phyloP scores from a whole-genome alignment of 1,140 invertebrate genomes.

The Camponotus vicinus region DNA sequence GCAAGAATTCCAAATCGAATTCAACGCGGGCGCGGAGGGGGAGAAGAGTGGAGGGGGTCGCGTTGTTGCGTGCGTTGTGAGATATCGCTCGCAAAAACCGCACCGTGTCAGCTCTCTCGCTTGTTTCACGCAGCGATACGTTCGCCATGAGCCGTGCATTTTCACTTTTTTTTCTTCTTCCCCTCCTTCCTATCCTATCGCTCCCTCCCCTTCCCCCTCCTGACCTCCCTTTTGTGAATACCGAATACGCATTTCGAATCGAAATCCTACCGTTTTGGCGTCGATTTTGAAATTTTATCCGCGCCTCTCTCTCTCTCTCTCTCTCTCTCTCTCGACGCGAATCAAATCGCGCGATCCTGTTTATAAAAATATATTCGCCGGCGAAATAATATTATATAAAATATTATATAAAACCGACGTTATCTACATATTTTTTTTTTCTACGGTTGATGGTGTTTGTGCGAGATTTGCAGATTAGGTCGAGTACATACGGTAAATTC shows the following conservation, averaged over 20 bases:
- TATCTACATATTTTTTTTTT: neutral
- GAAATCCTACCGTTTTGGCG: neutral
- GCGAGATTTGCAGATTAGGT: neutral
- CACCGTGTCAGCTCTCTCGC: neutral
- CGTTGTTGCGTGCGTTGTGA: neutral
- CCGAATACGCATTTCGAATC: slow-evolving; percentile 26
- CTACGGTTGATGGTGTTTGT: neutral
- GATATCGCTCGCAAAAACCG: slow-evolving; percentile 52
- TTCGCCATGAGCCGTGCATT: slow-evolving; percentile 28
- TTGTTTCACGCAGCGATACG: slow-evolving; percentile 44
- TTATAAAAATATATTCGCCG: too few relatives aligned
- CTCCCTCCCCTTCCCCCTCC: neutral
- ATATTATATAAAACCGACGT: neutral
- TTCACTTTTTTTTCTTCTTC: neutral
- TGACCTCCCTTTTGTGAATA: neutral
- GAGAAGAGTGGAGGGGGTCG: neutral
- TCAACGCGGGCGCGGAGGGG: neutral
- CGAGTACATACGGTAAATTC: neutral
- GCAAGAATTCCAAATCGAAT: slow-evolving; percentile 57
- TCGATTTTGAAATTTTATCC: neutral
- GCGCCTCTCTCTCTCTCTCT: too few relatives aligned
- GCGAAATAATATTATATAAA: too few relatives aligned
- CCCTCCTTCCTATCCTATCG: neutral
- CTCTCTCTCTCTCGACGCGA: too few relatives aligned
- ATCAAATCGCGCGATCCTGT: too few relatives aligned